Base-by-base conservation (phyloP, 2,888 invertebrate species). In the Ormyrus pomaceus region DNA sequence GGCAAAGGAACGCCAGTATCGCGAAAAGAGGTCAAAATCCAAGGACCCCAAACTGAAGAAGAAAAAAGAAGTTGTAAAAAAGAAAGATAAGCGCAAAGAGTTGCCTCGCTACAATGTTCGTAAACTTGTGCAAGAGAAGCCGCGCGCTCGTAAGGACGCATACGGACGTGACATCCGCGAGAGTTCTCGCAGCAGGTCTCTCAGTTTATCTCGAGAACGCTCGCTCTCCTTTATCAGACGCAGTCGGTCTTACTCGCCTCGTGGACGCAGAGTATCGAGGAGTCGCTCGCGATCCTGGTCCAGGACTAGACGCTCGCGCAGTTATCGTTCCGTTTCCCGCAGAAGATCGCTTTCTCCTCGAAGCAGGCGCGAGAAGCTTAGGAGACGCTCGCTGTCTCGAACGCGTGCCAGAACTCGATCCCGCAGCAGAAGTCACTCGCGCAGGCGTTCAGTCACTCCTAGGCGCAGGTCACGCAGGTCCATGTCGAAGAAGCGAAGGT, bases 51-150 rank as follows among this genome's bases (percentile, higher is more conserved):
- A 91, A 48, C 87, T 86, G 53, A 91, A 89, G 81, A 91, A 90
- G 53, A 83, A 83, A 50, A 90, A 90, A 69, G 83, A 86, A 0
- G 84, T 85, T 0, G 83, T 85, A 82, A 91, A 91, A 79, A 92
- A 92, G 84, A 92, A 92, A 82, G 93, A 93, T 75, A 95, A 95
- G 86, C 92, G 96, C 13, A 95, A 95, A 87, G 96, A 97, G 86
- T 91, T 97, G 70, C 95, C 95, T 86, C 93, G 97, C 4, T 97
- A 97, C 89, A 95, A 96, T 91, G 96, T 97, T 9, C 92, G 97
- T 59, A 94, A 95, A 82, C 91, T 97, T 56, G 95, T 97, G 8
- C 93, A 94, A 6, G 95, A 95, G 82, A 94, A 94, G 84, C 93
- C 94, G 0, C 85, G 93, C 79, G 92, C 92, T 55, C 92, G 93